Evolutionary conservation across 2,113 vertebrate genomes (phyloP).

Genomic region (Hoplias malabaricus): DNA sequence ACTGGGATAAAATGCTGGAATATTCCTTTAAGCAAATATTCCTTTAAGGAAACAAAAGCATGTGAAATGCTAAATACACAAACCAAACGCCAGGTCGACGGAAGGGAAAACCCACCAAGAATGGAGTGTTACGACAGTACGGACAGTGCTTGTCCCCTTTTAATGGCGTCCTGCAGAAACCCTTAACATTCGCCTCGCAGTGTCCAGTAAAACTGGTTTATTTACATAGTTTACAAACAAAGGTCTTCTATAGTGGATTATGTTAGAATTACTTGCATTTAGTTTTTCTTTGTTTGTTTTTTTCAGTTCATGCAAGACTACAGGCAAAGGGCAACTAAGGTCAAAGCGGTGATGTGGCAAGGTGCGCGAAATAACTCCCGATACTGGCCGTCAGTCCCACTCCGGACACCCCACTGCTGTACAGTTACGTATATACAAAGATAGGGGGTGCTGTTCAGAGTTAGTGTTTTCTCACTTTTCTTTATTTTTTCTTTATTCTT

Average conservation of each 20-base stretch:
- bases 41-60: no score
- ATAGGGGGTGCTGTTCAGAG: slow-evolving; percentile 43
- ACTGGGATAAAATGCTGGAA: no score
- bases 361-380: slow-evolving; percentile 75
- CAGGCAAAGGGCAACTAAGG: slow-evolving; percentile 80
- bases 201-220: slow-evolving; percentile 10
- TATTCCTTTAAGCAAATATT: no score
- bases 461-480: no score
- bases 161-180: slow-evolving; percentile 47
- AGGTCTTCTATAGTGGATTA: slow-evolving; percentile 67
- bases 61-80: background rate
- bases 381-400: slow-evolving; percentile 96
- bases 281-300: no score
- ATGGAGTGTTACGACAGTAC: background rate
- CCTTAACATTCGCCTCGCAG: slow-evolving; percentile 3
- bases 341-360: slow-evolving; percentile 81
- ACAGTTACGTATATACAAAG: slow-evolving; percentile 85
- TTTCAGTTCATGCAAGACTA: slow-evolving; percentile 85
- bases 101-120: background rate
- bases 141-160: slow-evolving; percentile 18
- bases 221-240: slow-evolving; percentile 69
- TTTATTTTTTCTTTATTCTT: no score
- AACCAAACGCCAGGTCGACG: background rate
- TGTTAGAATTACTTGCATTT: slow-evolving; percentile 70
- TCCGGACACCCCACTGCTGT: slow-evolving; percentile 77